Conservation (phyloP, 2,113 vertebrate genomes). For the Bufo gargarizans region DNA sequence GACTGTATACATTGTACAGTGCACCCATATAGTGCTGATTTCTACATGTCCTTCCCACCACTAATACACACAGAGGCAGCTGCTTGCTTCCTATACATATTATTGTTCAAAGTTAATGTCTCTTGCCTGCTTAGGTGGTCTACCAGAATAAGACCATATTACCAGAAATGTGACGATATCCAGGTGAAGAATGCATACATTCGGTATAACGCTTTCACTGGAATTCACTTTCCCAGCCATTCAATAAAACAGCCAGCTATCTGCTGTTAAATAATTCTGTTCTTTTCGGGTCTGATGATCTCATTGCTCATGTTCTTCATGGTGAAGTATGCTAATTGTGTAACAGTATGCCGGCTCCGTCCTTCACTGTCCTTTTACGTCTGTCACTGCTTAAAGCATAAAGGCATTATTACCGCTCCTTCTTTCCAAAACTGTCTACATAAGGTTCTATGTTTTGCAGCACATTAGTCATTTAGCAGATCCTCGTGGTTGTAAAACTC, state of each 20-base stretch:
- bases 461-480: neutral
- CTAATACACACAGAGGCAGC: no score
- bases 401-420: neutral
- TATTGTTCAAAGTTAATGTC: no score
- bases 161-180: neutral
- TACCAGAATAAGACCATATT: neutral
- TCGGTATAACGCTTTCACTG: neutral
- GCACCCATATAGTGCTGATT: no score
- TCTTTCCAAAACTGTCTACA: neutral
- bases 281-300: constrained; percentile 13
- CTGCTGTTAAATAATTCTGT: constrained; percentile 25
- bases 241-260: neutral
- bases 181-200: neutral
- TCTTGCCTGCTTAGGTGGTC: neutral
- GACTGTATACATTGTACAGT: no score
- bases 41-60: no score
- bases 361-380: neutral
- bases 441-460: neutral
- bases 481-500: neutral
- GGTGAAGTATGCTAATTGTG: neutral
- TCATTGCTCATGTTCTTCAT: constrained; percentile 11
- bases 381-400: neutral
- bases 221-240: neutral
- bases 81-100: no score
- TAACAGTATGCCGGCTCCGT: neutral